These are phyloP conservation scores for Caretta caretta DNA, from an alignment of 2,113 vertebrate genomes.

Conservation along the genomic window DNA sequence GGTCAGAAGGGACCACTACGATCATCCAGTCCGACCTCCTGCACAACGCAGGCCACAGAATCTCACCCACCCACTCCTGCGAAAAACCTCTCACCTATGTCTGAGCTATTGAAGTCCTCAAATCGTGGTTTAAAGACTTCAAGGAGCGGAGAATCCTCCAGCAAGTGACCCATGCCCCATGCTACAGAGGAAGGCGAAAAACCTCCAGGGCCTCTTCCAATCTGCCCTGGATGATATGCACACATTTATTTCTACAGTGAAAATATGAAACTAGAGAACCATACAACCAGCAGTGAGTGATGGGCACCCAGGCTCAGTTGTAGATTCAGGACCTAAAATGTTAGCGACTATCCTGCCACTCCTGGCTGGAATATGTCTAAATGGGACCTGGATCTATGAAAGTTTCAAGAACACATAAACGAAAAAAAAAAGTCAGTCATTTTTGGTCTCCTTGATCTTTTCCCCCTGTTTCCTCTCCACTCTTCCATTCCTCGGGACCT, in stretches of 20 bases:
- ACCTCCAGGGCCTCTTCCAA: no score
- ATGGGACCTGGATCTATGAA: not conserved
- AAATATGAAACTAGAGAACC: not conserved
- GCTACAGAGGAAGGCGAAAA: no score
- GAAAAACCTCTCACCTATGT: no score
- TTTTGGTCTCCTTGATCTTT: not conserved
- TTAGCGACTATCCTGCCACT: not conserved
- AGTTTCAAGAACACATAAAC: not conserved
- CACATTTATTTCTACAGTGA: not conserved
- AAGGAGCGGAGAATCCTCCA: no score
- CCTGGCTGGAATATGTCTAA: not conserved
- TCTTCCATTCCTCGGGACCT: not conserved
- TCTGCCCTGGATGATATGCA: no score
- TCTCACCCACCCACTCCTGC: no score
- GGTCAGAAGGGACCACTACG: no score
- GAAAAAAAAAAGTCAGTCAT: not conserved
- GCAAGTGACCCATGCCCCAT: no score
- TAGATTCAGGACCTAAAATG: not conserved
- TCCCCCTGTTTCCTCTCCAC: not conserved
- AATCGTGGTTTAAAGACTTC: no score
- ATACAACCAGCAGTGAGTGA: not conserved
- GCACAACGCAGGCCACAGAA: no score
- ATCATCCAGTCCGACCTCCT: no score
- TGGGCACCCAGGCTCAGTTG: not conserved
- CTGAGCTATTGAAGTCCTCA: no score